These are phyloP conservation scores for Synodontis membranacea DNA, from an alignment of 2,113 vertebrate genomes.

Conservation along the genomic window DNA sequence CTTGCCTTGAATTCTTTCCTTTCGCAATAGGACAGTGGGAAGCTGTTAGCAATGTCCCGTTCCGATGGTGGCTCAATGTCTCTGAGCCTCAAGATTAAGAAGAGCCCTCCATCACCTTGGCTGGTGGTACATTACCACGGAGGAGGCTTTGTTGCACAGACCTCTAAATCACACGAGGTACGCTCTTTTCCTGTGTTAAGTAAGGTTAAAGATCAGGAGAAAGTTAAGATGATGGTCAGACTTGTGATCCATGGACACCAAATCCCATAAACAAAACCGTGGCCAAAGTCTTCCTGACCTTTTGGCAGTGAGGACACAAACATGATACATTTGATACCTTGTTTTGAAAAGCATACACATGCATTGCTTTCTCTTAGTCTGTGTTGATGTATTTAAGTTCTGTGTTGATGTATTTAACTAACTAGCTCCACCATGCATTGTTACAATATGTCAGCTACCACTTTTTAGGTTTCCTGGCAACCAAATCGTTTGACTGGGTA, in stretches of 20 bases:
- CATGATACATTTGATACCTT: neutral
- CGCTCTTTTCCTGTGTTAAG: neutral
- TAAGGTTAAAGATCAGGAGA: neutral
- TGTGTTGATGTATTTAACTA: neutral
- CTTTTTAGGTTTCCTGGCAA: neutral
- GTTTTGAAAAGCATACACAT: neutral
- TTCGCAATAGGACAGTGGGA: constrained; percentile 79
- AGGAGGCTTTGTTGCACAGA: constrained; percentile 90
- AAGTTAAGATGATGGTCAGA: neutral
- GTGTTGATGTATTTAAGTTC: neutral
- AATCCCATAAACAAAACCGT: neutral
- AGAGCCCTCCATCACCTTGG: constrained; percentile 72
- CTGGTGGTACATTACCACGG: constrained; percentile 86
- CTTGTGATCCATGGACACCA: neutral
- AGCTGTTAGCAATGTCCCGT: constrained; percentile 72
- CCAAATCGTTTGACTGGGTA: neutral
- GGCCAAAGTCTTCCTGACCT: neutral
- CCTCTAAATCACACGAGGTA: constrained; percentile 89
- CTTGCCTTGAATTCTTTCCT: neutral
- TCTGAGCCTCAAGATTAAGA: constrained; percentile 72
- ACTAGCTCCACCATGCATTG: neutral
- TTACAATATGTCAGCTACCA: neutral
- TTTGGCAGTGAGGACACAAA: neutral
- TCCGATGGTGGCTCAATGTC: constrained; percentile 78
- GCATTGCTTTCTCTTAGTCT: neutral